A percentile compares a stretch with the other conserved stretches of the same genome.
phyloP scores from a whole-genome alignment of 1,140 invertebrate genomes.

The Drosophila jambulina region DNA sequence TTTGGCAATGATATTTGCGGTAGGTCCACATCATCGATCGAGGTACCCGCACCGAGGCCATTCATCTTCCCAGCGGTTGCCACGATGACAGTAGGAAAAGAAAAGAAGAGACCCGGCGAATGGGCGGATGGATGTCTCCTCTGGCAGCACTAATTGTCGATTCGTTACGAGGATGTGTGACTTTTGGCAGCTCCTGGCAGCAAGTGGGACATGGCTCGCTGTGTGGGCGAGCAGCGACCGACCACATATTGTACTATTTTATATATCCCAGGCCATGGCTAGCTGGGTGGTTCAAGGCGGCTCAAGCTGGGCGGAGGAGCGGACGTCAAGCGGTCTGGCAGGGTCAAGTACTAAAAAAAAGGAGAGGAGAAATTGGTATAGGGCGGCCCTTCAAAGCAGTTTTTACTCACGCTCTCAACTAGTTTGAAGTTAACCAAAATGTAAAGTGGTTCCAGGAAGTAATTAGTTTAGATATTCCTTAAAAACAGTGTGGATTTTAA shows the following conservation, averaged over 20 bases:
- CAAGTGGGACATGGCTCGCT: constrained; percentile 29
- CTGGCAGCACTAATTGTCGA: constrained; percentile 77
- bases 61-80: constrained; percentile 66
- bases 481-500: background rate
- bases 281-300: constrained; percentile 15
- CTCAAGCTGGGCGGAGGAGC: constrained; percentile 28
- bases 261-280: background rate
- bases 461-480: background rate
- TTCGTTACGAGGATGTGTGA: constrained; percentile 82
- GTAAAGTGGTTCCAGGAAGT: constrained; percentile 13
- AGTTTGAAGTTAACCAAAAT: background rate
- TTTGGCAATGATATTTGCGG: constrained; percentile 78
- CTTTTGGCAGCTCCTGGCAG: constrained; percentile 53
- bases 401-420: background rate
- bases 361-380: background rate
- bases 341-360: constrained; percentile 7
- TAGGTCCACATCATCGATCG: constrained; percentile 81
- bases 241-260: constrained; percentile 61
- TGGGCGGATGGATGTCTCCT: constrained; percentile 51
- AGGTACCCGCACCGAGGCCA: constrained; percentile 23
- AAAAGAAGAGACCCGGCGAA: constrained; percentile 1
- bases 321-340: constrained; percentile 47
- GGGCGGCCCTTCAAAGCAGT: constrained; percentile 21
- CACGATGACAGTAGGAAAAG: constrained; percentile 43
- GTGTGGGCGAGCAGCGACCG: constrained; percentile 61